Conservation (phyloP, 2,113 vertebrate genomes). For the Rhegmatorhina hoffmannsi region DNA sequence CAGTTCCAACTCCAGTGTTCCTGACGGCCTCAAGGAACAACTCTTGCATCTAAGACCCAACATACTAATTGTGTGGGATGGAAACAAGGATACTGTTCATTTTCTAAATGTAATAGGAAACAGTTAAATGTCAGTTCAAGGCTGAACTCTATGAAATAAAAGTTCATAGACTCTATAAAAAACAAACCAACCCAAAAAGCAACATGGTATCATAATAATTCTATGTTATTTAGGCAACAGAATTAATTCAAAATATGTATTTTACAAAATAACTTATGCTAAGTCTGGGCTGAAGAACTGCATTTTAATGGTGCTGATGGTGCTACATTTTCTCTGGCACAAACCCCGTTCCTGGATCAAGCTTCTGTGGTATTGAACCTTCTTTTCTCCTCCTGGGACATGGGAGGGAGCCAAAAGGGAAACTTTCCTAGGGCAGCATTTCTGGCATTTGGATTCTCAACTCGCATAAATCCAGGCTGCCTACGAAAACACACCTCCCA, state of each 20-base stretch:
- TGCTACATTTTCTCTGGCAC: background rate
- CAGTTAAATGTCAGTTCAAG: background rate
- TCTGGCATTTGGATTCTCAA: background rate
- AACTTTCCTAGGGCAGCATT: background rate
- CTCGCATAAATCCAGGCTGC: background rate
- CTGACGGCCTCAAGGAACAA: background rate
- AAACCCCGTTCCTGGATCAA: background rate
- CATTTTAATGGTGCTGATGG: background rate
- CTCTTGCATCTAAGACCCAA: background rate
- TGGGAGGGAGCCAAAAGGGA: background rate
- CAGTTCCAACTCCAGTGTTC: background rate
- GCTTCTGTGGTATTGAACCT: background rate
- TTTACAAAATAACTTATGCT: background rate
- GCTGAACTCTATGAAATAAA: background rate
- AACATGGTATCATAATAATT: background rate
- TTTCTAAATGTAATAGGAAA: background rate
- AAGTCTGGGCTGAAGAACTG: background rate
- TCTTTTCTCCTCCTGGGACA: background rate
- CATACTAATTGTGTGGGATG: background rate
- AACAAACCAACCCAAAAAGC: fast-evolving
- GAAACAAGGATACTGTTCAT: background rate
- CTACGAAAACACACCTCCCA: background rate
- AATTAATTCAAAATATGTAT: background rate
- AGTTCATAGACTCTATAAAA: background rate
- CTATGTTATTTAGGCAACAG: background rate